Percentiles rank a stretch among this genome's conserved stretches.
These are phyloP conservation scores for Prolemur simus DNA, from an alignment of 2,113 vertebrate genomes.

Conservation along the genomic window DNA sequence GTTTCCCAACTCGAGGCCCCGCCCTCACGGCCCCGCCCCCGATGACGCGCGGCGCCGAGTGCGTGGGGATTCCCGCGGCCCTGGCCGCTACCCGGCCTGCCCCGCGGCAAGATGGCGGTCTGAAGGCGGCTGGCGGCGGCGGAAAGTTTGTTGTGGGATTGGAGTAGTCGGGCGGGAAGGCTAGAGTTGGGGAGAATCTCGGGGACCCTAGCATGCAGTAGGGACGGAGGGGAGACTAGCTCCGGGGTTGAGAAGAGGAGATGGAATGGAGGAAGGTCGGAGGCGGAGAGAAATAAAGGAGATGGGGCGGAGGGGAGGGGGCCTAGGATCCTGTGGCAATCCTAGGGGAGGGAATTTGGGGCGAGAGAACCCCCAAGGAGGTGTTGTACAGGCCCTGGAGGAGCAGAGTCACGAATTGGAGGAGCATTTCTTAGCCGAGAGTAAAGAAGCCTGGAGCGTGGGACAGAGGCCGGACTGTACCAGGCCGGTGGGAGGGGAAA, in stretches of 20 bases:
- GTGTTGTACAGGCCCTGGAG: neutral
- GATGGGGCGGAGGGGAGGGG: slow-evolving; percentile 37
- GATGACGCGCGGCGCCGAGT: slow-evolving; percentile 47
- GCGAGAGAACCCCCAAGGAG: neutral
- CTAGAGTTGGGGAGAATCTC: neutral
- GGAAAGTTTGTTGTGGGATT: slow-evolving; percentile 78
- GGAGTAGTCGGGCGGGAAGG: slow-evolving; percentile 42
- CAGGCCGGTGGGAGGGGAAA: neutral
- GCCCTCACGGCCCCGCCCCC: slow-evolving; percentile 27
- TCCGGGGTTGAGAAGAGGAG: neutral
- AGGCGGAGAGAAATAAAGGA: neutral
- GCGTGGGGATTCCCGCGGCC: slow-evolving; percentile 79
- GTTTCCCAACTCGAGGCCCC: neutral
- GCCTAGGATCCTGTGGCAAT: neutral
- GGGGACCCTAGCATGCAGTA: neutral
- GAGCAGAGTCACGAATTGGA: neutral
- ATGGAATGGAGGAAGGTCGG: neutral
- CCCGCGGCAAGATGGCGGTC: slow-evolving; percentile 77
- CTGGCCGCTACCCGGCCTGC: slow-evolving; percentile 74
- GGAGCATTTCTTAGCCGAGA: neutral
- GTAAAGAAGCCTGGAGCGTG: neutral
- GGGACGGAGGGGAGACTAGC: neutral
- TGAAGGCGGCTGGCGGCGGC: slow-evolving; percentile 61
- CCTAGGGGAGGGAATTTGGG: neutral
- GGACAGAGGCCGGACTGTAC: neutral